Evolutionary conservation across 2,113 vertebrate species (phyloP).

Genomic region (Perca fluviatilis): DNA sequence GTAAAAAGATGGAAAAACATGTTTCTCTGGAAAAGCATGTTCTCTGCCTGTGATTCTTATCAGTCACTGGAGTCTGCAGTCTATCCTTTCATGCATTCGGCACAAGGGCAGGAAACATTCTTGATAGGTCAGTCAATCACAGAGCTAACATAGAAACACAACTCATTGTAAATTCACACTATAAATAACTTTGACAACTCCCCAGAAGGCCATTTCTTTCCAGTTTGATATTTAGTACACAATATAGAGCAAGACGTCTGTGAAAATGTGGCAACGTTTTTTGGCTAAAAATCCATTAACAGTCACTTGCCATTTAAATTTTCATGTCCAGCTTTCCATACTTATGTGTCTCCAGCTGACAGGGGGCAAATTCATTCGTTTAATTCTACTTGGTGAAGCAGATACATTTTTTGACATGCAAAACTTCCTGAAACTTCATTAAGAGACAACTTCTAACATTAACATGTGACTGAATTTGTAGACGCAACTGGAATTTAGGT

Average conservation of each 20-base stretch:
- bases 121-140: background rate
- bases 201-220: background rate
- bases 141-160: conserved; percentile 7
- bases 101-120: conserved; percentile 16
- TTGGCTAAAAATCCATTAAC: background rate
- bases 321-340: background rate
- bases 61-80: background rate
- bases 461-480: background rate
- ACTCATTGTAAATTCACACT: background rate
- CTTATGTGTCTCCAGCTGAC: background rate
- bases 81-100: background rate
- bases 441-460: background rate
- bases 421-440: background rate
- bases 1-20: background rate
- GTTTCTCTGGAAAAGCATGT: background rate
- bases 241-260: background rate
- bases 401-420: background rate
- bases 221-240: background rate
- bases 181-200: conserved; percentile 12
- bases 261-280: background rate
- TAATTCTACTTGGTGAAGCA: background rate
- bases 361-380: background rate
- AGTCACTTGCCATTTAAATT: background rate
- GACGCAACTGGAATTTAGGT: background rate
- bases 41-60: background rate